Evolutionary conservation across 1,140 invertebrate genomes (phyloP).

Genomic region (Zaprionus vittiger): DNA sequence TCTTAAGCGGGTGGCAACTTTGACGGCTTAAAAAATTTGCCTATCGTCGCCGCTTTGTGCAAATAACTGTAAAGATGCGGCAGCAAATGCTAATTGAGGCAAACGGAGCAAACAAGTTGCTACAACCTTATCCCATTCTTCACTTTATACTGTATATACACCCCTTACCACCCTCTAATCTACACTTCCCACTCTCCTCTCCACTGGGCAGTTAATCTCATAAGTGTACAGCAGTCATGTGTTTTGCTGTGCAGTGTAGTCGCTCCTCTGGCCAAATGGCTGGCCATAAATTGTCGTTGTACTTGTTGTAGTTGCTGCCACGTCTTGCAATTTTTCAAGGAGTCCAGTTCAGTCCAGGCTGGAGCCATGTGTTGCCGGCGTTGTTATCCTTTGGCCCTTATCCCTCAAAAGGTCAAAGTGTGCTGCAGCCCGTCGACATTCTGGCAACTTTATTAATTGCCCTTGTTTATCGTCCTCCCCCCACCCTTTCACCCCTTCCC

Average conservation of each 20-base stretch:
- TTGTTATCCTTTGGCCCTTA: conserved; percentile 18
- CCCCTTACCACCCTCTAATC: background rate
- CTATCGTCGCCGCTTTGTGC: conserved; percentile 66
- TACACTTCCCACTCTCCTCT: background rate
- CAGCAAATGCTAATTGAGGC: conserved; percentile 69
- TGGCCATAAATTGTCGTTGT: conserved; percentile 67
- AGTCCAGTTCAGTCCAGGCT: conserved; percentile 33
- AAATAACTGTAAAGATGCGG: conserved; percentile 69
- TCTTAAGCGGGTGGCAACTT: conserved; percentile 62
- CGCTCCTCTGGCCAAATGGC: conserved; percentile 66
- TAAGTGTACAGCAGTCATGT: conserved; percentile 81
- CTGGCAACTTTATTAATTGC: conserved; percentile 77
- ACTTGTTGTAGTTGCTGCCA: conserved; percentile 47
- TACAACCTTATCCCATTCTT: background rate
- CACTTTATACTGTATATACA: background rate
- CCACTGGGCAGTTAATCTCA: conserved; percentile 59
- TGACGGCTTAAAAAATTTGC: conserved; percentile 72
- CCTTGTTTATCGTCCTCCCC: conserved; percentile 72
- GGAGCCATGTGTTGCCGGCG: conserved; percentile 34
- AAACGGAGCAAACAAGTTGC: conserved; percentile 48
- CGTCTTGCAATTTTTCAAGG: conserved; percentile 73
- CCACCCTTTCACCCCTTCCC: background rate
- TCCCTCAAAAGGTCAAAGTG: conserved; percentile 62
- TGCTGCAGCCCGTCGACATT: conserved; percentile 41
- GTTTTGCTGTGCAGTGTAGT: conserved; percentile 37